Conservation (phyloP, 2,113 vertebrate genomes). For the Dryoscopus gambensis region DNA sequence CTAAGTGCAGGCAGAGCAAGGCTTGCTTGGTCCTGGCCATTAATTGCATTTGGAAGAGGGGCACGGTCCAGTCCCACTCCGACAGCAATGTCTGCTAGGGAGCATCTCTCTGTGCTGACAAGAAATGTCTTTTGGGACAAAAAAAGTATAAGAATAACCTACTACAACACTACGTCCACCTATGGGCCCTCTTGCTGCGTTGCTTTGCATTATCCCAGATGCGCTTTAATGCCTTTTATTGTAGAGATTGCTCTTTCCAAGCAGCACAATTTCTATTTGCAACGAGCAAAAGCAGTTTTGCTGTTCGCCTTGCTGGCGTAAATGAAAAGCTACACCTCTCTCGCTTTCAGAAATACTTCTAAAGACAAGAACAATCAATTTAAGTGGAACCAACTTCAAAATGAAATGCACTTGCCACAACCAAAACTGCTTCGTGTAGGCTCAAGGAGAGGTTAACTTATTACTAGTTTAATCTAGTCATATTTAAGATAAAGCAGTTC, state of each 20-base stretch:
- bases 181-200: not conserved
- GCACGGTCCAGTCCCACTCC: not conserved
- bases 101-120: not conserved
- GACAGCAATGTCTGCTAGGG: not conserved
- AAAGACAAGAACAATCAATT: conserved; percentile 63
- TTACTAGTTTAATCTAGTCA: conserved; percentile 72
- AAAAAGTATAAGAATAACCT: not conserved
- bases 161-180: not conserved
- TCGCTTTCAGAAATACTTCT: conserved; percentile 38
- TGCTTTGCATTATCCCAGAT: not conserved
- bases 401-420: conserved; percentile 50
- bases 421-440: conserved; percentile 20
- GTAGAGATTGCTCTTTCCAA: not conserved
- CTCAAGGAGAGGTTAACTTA: conserved; percentile 66
- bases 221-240: not conserved
- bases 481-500: conserved; percentile 69
- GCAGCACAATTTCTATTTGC: not conserved
- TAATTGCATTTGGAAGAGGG: conserved; percentile 16
- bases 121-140: not conserved
- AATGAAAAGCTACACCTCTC: conserved; percentile 18
- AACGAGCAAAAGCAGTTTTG: not conserved
- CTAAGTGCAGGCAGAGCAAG: not conserved
- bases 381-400: conserved; percentile 69
- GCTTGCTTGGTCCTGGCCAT: not conserved
- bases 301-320: accelerated